Percentiles rank a stretch among this genome's conserved stretches.
Conservation (phyloP, 2,113 vertebrate genomes). For the Mus spicilegus region DNA sequence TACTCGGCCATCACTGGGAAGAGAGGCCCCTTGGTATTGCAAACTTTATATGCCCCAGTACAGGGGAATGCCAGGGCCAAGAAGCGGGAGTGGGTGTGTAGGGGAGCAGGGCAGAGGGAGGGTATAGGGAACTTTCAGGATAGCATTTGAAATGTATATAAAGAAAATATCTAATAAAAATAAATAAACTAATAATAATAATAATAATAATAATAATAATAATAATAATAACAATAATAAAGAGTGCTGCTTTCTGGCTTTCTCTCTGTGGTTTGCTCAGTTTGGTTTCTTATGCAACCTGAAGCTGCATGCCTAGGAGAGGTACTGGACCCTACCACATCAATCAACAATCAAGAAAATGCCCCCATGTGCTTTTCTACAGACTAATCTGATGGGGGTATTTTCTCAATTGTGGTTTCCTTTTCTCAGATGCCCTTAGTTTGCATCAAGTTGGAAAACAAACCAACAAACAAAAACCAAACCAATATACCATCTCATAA, state of each 20-base stretch:
- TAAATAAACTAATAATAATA: no score
- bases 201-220: no score
- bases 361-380: not conserved
- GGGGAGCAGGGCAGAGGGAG: no score
- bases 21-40: no score
- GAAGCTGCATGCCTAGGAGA: not conserved
- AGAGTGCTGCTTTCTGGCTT: not conserved
- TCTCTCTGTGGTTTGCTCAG: not conserved
- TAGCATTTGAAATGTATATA: no score
- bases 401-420: not conserved
- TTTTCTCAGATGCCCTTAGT: not conserved
- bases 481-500: not conserved
- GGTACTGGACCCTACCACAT: not conserved
- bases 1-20: no score
- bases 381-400: not conserved
- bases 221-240: no score
- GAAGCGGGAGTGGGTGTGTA: no score
- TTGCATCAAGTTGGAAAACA: not conserved
- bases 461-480: not conserved
- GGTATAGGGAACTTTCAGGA: no score
- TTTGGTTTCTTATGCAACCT: not conserved
- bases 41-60: no score
- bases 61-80: no score
- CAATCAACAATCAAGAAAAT: not conserved
- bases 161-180: no score